Conservation (phyloP, 2,797 vertebrate genomes). For the Xenopus petersii region DNA sequence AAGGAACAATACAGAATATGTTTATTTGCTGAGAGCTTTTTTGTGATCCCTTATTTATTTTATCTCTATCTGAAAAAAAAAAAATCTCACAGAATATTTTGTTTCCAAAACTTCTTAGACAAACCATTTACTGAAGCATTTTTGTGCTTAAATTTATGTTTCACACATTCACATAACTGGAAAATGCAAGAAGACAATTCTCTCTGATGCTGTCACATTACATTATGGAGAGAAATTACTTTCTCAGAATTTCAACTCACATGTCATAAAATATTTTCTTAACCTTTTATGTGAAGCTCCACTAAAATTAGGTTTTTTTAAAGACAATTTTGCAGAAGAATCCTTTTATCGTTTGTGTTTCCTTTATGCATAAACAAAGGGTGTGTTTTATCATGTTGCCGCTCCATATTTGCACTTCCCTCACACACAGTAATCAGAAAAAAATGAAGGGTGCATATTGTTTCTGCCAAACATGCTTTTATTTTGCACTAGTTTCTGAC, state of each 20-base stretch:
- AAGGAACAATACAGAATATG: too few relatives aligned
- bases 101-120: neutral
- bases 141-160: constrained; percentile 4
- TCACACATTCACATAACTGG: constrained; percentile 39
- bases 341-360: constrained; percentile 6
- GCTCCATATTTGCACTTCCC: constrained; percentile 11
- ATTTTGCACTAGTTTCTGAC: constrained; percentile 40
- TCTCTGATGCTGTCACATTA: constrained; percentile 42
- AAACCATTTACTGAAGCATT: neutral
- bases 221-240: constrained; percentile 28
- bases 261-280: constrained; percentile 43
- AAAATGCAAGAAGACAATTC: constrained; percentile 43
- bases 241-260: constrained; percentile 4
- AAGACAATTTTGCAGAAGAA: constrained; percentile 5
- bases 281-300: constrained; percentile 33
- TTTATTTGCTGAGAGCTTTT: too few relatives aligned
- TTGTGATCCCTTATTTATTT: too few relatives aligned
- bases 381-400: neutral
- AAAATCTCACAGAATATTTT: neutral
- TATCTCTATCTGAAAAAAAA: too few relatives aligned
- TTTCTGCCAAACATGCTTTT: constrained; percentile 40
- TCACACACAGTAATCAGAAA: constrained; percentile 17
- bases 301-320: constrained; percentile 21
- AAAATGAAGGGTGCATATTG: constrained; percentile 33
- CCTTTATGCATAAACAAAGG: neutral